Conservation (phyloP, 2,797 vertebrate genomes). For the Cheirogaleus major region DNA sequence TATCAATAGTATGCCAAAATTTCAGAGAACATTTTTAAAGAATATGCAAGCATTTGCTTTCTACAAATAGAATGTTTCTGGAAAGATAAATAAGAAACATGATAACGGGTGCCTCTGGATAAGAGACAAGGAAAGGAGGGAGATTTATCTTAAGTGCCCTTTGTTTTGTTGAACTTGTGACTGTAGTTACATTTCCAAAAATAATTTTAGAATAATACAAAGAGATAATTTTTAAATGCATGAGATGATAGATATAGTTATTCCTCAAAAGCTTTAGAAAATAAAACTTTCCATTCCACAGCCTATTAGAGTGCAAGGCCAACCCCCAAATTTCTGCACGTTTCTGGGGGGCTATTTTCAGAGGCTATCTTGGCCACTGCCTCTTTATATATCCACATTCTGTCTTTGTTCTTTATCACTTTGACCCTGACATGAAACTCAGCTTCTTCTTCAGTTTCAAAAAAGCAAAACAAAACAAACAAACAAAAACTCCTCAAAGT, state of each 20-base stretch:
- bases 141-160: background rate
- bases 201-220: background rate
- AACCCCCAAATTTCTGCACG: background rate
- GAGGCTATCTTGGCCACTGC: background rate
- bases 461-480: background rate
- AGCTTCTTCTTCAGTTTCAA: background rate
- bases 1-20: background rate
- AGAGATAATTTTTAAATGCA: background rate
- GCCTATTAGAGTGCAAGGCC: background rate
- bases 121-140: background rate
- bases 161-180: background rate
- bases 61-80: background rate
- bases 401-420: background rate
- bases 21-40: background rate
- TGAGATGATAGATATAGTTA: background rate
- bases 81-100: background rate
- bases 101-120: background rate
- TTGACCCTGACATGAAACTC: background rate
- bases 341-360: background rate
- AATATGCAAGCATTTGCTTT: background rate
- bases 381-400: accelerated
- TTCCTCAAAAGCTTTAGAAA: background rate
- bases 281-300: background rate
- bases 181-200: background rate
- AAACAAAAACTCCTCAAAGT: background rate